phyloP scores from a whole-genome alignment of 2,888 invertebrate genomes.

The Arge pagana region DNA sequence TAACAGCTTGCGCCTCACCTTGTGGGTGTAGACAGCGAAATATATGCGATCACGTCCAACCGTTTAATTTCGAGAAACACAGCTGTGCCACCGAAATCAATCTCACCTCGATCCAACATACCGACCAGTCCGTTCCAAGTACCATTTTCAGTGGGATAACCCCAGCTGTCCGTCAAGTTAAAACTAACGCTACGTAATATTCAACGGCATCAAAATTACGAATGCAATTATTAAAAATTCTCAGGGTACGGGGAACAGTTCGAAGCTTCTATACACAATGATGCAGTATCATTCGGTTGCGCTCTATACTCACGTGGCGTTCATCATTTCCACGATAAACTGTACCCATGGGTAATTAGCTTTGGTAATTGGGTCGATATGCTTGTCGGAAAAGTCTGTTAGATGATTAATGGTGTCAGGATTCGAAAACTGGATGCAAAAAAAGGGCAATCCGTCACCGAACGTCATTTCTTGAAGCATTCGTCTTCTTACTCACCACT shows the following conservation, averaged over 20 bases:
- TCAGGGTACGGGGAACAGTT: not conserved
- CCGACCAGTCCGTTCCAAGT: constrained; percentile 52
- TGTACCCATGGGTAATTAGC: constrained; percentile 47
- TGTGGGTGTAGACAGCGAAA: constrained; percentile 70
- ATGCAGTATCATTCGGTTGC: not conserved
- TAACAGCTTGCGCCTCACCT: constrained; percentile 58
- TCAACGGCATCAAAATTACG: no score
- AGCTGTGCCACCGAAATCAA: constrained; percentile 56
- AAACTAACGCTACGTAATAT: constrained; percentile 45
- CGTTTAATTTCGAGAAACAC: constrained; percentile 66
- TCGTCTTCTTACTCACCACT: constrained; percentile 35
- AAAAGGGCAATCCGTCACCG: no score
- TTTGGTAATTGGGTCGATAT: constrained; percentile 51
- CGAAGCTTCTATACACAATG: not conserved
- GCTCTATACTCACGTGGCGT: constrained; percentile 46
- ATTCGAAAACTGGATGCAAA: constrained; percentile 48
- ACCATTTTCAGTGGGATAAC: constrained; percentile 48
- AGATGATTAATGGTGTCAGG: constrained; percentile 56
- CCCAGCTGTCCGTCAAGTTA: constrained; percentile 44
- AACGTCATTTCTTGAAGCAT: not conserved
- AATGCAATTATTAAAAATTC: not conserved
- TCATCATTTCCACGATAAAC: constrained; percentile 48
- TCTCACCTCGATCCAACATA: constrained; percentile 46
- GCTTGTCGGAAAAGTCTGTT: constrained; percentile 54
- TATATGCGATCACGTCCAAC: constrained; percentile 67